These are phyloP conservation scores for Doryteuthis pealeii DNA, from an alignment of 1,140 invertebrate genomes.

Conservation along the genomic window DNA sequence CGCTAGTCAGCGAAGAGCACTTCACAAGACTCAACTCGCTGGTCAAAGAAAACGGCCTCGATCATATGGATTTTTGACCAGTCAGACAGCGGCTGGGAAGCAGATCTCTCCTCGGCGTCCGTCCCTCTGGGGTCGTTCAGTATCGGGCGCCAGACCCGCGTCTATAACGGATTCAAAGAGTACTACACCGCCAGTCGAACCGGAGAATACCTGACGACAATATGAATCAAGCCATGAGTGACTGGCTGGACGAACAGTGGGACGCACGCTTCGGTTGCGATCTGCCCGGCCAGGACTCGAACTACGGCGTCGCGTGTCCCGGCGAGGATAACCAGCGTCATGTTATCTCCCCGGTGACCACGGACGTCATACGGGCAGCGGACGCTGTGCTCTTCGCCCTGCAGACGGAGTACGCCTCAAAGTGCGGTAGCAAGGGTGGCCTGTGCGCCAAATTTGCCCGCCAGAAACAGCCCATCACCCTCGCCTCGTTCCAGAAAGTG, in stretches of 20 bases:
- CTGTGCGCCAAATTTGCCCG: constrained; percentile 34
- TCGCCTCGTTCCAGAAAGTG: constrained; percentile 19
- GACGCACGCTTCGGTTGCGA: constrained; percentile 11
- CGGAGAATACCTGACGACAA: neutral
- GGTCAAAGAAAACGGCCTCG: constrained; percentile 17
- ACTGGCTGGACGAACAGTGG: constrained; percentile 22
- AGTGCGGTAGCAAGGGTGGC: constrained; percentile 30
- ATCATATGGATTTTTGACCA: constrained; percentile 39
- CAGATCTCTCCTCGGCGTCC: constrained; percentile 12
- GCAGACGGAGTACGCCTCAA: constrained; percentile 22
- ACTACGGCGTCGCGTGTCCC: no score
- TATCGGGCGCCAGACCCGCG: constrained; percentile 29
- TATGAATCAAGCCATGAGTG: neutral
- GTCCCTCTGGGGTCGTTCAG: constrained; percentile 38
- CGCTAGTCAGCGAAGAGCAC: constrained; percentile 26
- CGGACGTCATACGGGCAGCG: constrained; percentile 26
- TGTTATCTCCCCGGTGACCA: constrained; percentile 7
- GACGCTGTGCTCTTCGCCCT: constrained; percentile 37
- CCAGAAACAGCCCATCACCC: neutral
- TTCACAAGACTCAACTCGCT: constrained; percentile 29
- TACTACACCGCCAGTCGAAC: constrained; percentile 16
- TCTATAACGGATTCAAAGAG: constrained; percentile 32
- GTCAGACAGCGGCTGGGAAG: constrained; percentile 32
- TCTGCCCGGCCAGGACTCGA: neutral
- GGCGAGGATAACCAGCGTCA: neutral